Conservation (phyloP, 2,888 invertebrate genomes). For the Drosophila affinis region DNA sequence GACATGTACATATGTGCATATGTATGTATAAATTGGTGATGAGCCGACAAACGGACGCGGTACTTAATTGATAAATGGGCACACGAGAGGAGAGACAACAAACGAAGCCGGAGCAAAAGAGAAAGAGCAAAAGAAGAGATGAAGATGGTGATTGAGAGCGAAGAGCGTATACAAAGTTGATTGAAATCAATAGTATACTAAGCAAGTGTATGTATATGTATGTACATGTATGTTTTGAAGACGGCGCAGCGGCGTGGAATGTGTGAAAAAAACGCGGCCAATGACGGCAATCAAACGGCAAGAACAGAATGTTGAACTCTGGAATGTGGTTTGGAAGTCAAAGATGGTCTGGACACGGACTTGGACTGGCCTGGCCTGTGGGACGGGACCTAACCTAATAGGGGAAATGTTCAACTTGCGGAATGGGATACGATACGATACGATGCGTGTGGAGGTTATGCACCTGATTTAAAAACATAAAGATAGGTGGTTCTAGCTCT, state of each 20-base stretch:
- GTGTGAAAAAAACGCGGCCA: constrained; percentile 78
- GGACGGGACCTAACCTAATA: background rate
- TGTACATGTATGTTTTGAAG: constrained; percentile 38
- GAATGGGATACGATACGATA: too few species aligned
- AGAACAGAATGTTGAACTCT: constrained; percentile 65
- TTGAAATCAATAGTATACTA: constrained; percentile 75
- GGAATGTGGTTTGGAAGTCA: constrained; percentile 65
- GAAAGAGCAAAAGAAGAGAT: constrained; percentile 34
- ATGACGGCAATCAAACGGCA: constrained; percentile 67
- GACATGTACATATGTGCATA: constrained; percentile 2
- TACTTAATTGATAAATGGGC: constrained; percentile 74
- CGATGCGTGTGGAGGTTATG: constrained; percentile 1
- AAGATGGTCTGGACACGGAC: constrained; percentile 23
- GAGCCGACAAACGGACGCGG: constrained; percentile 69
- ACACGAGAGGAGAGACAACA: constrained; percentile 49
- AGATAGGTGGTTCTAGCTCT: background rate
- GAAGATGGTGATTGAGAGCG: constrained; percentile 1
- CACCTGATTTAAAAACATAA: constrained; percentile 6
- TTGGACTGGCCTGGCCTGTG: background rate
- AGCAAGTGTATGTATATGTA: constrained; percentile 41
- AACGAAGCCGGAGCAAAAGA: constrained; percentile 35
- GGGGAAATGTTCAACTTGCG: constrained; percentile 8
- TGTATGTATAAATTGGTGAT: constrained; percentile 55
- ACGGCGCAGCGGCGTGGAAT: constrained; percentile 68
- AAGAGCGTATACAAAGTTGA: constrained; percentile 51